Conservation (phyloP, 2,113 vertebrate genomes). For the Aix galericulata region DNA sequence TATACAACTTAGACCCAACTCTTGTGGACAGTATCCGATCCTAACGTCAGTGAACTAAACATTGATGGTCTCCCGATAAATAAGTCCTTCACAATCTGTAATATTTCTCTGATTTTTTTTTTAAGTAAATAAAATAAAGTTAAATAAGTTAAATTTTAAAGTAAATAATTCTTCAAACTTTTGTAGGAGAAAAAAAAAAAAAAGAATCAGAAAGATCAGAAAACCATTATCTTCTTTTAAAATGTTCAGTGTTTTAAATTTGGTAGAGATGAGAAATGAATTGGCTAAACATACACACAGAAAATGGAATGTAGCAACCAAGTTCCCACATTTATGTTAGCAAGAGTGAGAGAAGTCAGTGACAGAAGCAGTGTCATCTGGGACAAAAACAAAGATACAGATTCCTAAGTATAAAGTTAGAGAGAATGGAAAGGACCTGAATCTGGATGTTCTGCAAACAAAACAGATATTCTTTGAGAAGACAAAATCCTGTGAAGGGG, state of each 20-base stretch:
- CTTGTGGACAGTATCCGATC: too few relatives aligned
- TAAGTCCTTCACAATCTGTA: background rate
- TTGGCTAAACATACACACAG: background rate
- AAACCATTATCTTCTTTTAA: background rate
- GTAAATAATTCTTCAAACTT: background rate
- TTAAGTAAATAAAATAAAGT: too few relatives aligned
- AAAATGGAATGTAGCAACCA: background rate
- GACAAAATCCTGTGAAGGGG: background rate
- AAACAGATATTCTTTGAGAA: background rate
- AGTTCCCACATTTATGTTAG: background rate
- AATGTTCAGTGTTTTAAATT: background rate
- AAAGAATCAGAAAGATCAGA: too few relatives aligned
- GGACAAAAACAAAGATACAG: background rate
- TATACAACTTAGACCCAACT: background rate
- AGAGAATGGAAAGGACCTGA: background rate
- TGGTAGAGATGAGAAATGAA: background rate
- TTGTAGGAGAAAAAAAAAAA: background rate
- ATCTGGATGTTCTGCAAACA: background rate
- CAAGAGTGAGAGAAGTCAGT: background rate
- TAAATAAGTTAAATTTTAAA: too few relatives aligned
- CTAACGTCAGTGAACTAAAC: background rate
- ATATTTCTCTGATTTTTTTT: background rate
- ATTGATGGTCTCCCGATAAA: background rate
- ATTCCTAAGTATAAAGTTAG: background rate
- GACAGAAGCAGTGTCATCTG: background rate